These are phyloP conservation scores for Protobothrops flavoviridis DNA, from an alignment of 2,113 vertebrate species.

Conservation along the genomic window DNA sequence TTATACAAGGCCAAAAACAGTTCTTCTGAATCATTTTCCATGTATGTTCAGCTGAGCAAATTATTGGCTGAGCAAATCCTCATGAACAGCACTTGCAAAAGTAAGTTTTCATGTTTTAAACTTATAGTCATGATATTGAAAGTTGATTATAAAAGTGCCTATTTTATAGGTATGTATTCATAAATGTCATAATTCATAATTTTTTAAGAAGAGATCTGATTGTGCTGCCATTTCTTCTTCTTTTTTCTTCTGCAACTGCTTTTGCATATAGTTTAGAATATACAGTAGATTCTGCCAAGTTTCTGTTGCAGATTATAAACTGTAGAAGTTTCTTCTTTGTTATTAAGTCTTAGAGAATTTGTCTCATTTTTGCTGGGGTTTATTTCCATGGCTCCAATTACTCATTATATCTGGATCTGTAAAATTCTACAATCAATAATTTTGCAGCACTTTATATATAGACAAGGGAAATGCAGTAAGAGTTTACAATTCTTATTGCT, in stretches of 20 bases:
- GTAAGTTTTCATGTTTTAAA: not conserved
- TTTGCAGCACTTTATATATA: not conserved
- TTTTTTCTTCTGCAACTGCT: not conserved
- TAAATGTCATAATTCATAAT: too few species aligned
- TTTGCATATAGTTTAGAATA: not conserved
- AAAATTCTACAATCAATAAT: not conserved
- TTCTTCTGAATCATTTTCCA: not conserved
- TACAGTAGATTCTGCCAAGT: not conserved
- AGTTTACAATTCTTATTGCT: conserved; percentile 10
- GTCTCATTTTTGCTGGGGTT: not conserved
- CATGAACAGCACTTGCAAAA: not conserved
- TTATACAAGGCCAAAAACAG: not conserved
- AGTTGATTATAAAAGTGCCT: not conserved
- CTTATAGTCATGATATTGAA: not conserved
- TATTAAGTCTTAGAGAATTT: not conserved
- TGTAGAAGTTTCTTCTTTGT: not conserved
- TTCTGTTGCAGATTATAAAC: not conserved
- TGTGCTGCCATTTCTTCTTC: not conserved
- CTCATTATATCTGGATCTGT: not conserved
- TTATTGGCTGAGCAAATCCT: not conserved
- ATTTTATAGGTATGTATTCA: not conserved
- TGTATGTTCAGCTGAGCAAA: not conserved
- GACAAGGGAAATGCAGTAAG: not conserved
- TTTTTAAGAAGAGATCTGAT: not conserved
- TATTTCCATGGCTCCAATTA: not conserved